A percentile compares a stretch with the other conserved stretches of the same genome.
These are phyloP conservation scores for Periophthalmodon schlosseri DNA, from an alignment of 2,113 vertebrate genomes.

Conservation along the genomic window DNA sequence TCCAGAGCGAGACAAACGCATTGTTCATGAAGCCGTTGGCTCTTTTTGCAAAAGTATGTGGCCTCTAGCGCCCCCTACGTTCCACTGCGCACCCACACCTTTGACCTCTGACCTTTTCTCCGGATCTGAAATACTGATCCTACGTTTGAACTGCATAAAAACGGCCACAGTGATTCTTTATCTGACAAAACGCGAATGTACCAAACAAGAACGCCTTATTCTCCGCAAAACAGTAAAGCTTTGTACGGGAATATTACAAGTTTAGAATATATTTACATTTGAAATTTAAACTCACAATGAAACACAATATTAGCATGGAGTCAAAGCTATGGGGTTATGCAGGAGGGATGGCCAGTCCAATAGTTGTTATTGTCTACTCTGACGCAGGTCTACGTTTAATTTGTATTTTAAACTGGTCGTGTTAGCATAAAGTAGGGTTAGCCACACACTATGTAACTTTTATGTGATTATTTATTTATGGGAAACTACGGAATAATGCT, in stretches of 20 bases:
- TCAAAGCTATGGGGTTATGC: no score
- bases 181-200: no score
- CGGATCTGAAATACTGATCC: background rate
- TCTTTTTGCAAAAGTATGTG: no score
- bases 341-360: no score
- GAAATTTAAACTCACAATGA: background rate
- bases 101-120: background rate
- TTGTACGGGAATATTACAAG: background rate
- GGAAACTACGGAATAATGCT: conserved; percentile 64
- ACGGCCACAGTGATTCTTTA: no score
- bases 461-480: conserved; percentile 80
- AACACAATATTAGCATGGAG: no score
- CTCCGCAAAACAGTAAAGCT: background rate
- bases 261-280: background rate
- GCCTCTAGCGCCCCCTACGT: background rate
- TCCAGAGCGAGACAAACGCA: no score
- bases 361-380: background rate
- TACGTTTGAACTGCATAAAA: background rate
- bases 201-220: background rate
- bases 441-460: background rate
- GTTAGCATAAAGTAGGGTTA: background rate
- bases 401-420: background rate
- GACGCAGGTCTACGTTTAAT: background rate
- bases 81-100: background rate
- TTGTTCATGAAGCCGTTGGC: no score